phyloP scores from a whole-genome alignment of 2,113 vertebrate species.

The Neodontobutis hainanensis region DNA sequence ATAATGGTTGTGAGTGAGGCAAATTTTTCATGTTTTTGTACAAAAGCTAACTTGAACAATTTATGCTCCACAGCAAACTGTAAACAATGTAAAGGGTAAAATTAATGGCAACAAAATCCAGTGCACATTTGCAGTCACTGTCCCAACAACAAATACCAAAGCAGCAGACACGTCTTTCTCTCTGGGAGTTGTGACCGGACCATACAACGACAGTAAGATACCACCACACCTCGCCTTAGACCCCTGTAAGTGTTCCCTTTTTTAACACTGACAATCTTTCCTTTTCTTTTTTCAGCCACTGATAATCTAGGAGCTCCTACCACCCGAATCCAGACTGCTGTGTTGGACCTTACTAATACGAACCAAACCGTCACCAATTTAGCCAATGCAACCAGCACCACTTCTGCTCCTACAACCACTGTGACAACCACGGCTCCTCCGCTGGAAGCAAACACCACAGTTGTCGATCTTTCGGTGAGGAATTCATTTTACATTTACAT shows the following conservation, averaged over 20 bases:
- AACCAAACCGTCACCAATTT: constrained; percentile 1
- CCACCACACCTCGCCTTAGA: too few species aligned
- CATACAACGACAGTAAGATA: too few species aligned
- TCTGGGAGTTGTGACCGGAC: background rate
- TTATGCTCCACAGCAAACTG: constrained; percentile 24
- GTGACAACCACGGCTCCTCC: background rate
- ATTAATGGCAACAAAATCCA: constrained; percentile 10
- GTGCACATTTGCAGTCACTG: constrained; percentile 55
- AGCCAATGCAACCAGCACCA: too few species aligned
- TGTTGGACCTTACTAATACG: constrained; percentile 19
- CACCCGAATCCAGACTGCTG: fast-evolving
- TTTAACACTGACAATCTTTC: too few species aligned
- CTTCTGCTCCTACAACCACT: background rate
- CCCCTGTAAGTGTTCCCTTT: too few species aligned
- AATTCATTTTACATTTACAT: background rate
- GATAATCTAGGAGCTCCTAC: too few species aligned
- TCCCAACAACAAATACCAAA: fast-evolving
- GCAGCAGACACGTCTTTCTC: background rate
- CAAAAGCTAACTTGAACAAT: background rate
- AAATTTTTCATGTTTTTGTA: background rate
- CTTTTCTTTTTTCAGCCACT: too few species aligned
- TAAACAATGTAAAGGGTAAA: constrained; percentile 23
- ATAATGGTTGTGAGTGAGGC: background rate
- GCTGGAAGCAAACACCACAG: constrained; percentile 8
- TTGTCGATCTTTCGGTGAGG: constrained; percentile 9